Conservation (phyloP, 2,113 vertebrate genomes). For the Vicugna pacos region DNA sequence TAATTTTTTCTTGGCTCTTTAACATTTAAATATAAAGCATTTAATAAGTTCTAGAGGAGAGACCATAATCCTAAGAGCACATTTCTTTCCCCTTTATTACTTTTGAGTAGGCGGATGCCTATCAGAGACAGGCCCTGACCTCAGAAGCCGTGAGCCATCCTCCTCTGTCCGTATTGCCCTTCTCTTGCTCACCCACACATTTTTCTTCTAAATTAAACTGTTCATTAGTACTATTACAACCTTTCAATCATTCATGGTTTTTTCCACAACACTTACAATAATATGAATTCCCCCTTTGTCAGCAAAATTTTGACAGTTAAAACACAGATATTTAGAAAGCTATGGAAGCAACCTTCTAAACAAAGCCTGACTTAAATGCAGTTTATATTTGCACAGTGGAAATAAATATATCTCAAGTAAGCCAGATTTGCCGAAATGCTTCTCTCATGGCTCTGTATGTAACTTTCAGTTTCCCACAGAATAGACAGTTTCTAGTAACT, state of each 20-base stretch:
- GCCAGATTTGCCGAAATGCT: background rate
- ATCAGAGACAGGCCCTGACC: background rate
- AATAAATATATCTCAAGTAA: background rate
- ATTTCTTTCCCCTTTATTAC: background rate
- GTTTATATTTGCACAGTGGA: background rate
- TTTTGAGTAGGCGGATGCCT: background rate
- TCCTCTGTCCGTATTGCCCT: background rate
- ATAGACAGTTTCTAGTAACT: slow-evolving; percentile 17
- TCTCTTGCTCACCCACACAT: background rate
- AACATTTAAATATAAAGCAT: background rate
- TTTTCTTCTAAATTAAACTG: slow-evolving; percentile 61
- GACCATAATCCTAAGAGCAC: background rate
- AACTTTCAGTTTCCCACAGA: background rate
- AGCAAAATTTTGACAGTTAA: slow-evolving; percentile 51
- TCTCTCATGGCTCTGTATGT: background rate
- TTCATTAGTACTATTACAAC: background rate
- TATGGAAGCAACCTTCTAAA: background rate
- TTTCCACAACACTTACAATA: background rate
- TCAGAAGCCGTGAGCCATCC: background rate
- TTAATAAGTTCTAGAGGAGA: background rate
- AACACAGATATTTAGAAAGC: slow-evolving; percentile 24
- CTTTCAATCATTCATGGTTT: background rate
- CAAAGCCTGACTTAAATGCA: background rate
- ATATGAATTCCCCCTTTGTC: slow-evolving; percentile 46
- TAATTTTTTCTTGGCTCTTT: background rate